Base-by-base conservation (phyloP, 2,113 vertebrate genomes). In the Dicaeum eximium region DNA sequence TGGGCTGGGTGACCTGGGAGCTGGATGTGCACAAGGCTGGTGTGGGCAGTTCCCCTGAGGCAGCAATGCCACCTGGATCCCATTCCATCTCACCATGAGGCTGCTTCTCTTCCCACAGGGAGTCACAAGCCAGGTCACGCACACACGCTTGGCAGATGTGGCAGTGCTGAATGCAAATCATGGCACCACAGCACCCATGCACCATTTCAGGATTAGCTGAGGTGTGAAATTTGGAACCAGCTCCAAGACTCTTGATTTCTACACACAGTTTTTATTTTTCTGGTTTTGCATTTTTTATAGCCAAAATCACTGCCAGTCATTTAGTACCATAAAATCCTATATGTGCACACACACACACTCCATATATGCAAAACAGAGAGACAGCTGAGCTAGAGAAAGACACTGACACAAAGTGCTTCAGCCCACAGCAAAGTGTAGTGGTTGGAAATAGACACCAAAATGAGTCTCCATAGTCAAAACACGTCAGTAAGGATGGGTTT, bases 141-240 rank as follows among this genome's bases (percentile, higher is more conserved):
- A 13, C 1, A 0, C 3, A 21, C 10, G 10, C 14, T 44, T 45
- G 24, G 60, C 22, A 78, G 45, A 51, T 35, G 2, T 21, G 40
- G 54, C 60, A 42, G 3, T 44, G 51, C 70, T 40, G 24, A 12
- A 57, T n/a, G 31, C 28, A 48, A 74, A 35, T 24, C 56, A 18
- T 5, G 6, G 40, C 54, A 69, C 37, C 3, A 2, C 24, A 56
- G 11, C 7, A 8, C 5, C 11, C 28, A 5, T 0, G 6, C 7
- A 7, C 0, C 0, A 22, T 15, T 71, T 42, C 28, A 38, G 18
- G 25, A 45, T 47, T 27, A 47, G 14, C 9, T 21, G 33, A 62
- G 21, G 24, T 9, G 13, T 31, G 72, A 73, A 54, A 45, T 1
- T 30, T 21, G 14, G 27, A 90, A 82, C 18, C 30, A 83, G 8